Evolutionary conservation across 2,797 vertebrate genomes (phyloP).

Genomic region (Eospalax fontanierii): DNA sequence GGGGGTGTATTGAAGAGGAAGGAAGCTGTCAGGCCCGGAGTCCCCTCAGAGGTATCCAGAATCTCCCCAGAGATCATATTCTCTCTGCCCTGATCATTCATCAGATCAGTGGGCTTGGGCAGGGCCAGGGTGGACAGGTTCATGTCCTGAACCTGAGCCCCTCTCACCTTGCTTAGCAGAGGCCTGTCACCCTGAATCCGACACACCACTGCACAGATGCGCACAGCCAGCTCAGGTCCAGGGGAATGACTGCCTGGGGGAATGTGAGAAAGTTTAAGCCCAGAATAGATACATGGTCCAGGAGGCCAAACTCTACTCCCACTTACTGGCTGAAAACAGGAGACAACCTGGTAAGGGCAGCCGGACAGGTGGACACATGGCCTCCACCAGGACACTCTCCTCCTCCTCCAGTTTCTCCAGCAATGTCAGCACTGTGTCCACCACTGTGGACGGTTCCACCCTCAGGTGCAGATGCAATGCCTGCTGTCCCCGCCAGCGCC

Average conservation of each 20-base stretch:
- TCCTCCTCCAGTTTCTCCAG: conserved; percentile 89
- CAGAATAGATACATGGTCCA: background rate
- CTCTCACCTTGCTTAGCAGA: conserved; percentile 89
- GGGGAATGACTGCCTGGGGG: conserved; percentile 35
- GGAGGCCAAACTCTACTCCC: background rate
- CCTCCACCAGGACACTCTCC: conserved; percentile 90
- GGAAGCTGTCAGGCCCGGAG: background rate
- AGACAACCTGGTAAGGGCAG: conserved; percentile 80
- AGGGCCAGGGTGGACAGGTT: background rate
- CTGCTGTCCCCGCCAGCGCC: conserved; percentile 82
- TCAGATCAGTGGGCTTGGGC: background rate
- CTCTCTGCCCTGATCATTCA: background rate
- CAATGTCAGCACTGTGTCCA: conserved; percentile 76
- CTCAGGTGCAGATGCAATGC: conserved; percentile 75
- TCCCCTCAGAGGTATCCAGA: background rate
- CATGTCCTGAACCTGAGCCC: background rate
- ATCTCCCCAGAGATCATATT: background rate
- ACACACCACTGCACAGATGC: conserved; percentile 90
- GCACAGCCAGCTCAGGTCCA: conserved; percentile 84
- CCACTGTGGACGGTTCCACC: conserved; percentile 80
- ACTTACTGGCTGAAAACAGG: background rate
- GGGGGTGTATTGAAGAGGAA: background rate
- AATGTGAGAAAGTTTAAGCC: conserved; percentile 70
- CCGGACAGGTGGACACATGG: conserved; percentile 87
- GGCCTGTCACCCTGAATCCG: conserved; percentile 89